Conservation (phyloP, 2,888 invertebrate species). For the Hanleya hanleyi region DNA sequence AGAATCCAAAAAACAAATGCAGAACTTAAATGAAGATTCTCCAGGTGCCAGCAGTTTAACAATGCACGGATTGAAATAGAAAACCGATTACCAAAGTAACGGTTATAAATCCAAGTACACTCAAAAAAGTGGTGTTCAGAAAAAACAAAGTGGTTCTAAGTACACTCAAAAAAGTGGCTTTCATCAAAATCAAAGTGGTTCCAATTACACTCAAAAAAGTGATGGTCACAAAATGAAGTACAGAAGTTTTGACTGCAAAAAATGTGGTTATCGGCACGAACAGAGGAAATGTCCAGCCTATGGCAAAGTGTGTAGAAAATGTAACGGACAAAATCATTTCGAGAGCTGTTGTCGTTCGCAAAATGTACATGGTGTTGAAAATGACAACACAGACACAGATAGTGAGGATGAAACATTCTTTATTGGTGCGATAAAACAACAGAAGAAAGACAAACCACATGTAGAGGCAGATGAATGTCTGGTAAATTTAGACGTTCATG, state of each 20-base stretch:
- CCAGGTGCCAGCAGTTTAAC: neutral
- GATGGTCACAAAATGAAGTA: neutral
- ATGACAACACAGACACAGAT: neutral
- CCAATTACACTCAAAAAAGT: no score
- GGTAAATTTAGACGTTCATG: neutral
- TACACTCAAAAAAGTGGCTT: neutral
- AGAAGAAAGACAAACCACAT: no score
- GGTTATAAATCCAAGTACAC: no score
- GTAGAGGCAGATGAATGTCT: neutral
- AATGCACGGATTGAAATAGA: neutral
- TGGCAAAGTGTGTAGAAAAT: neutral
- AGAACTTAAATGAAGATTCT: constrained; percentile 6
- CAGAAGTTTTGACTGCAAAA: neutral
- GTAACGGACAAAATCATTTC: neutral
- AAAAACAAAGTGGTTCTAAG: neutral
- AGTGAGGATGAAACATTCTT: neutral
- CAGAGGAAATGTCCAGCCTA: neutral
- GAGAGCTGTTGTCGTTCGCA: neutral
- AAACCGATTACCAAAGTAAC: no score
- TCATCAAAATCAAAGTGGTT: no score
- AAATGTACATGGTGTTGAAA: neutral
- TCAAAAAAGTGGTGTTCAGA: neutral
- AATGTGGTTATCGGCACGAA: neutral
- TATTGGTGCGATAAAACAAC: neutral
- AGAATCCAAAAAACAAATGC: constrained; percentile 7